A percentile compares a stretch with the other conserved stretches of the same genome.
Evolutionary conservation across 2,888 invertebrate species (phyloP).

Genomic region (Meiosimyza decipiens): DNA sequence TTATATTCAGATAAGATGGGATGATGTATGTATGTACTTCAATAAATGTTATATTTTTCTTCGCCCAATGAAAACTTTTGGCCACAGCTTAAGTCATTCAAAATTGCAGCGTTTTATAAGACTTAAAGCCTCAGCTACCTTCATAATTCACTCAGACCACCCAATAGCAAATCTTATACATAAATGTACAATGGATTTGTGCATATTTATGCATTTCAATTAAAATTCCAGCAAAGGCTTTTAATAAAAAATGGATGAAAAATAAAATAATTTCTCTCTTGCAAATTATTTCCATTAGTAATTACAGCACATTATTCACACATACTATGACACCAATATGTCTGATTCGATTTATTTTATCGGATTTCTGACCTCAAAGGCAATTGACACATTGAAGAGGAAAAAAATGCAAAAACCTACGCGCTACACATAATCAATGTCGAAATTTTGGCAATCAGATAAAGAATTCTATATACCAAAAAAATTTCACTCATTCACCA

Average conservation of each 20-base stretch:
- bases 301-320: conserved; percentile 7
- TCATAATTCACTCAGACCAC: no score
- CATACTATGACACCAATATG: background rate
- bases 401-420: background rate
- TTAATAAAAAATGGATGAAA: background rate
- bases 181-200: background rate
- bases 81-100: no score
- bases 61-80: no score
- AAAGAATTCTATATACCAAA: conserved; percentile 25
- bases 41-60: no score
- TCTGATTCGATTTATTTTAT: background rate
- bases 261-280: background rate
- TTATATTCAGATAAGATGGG: no score
- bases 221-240: background rate
- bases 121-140: no score
- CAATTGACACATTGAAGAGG: background rate
- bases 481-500: conserved; percentile 1
- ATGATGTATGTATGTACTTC: no score
- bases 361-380: background rate
- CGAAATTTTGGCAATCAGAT: conserved; percentile 27
- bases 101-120: no score
- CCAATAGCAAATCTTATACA: no score
- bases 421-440: conserved; percentile 25
- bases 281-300: background rate
- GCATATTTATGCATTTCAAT: background rate